These are phyloP conservation scores for Bovichtus diacanthus DNA, from an alignment of 2,797 vertebrate genomes.

Conservation along the genomic window DNA sequence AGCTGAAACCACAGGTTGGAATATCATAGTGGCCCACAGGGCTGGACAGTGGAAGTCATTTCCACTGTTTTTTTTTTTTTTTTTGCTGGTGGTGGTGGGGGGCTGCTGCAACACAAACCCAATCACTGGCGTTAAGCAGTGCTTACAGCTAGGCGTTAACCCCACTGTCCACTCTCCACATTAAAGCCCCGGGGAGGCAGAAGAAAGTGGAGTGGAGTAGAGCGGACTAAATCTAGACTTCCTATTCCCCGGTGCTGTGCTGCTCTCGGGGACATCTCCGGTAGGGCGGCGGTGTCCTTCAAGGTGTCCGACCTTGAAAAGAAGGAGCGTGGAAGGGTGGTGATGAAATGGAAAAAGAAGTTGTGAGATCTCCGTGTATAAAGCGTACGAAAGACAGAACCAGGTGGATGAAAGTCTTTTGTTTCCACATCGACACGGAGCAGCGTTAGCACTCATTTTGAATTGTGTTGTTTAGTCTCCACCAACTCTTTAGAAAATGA, in stretches of 20 bases:
- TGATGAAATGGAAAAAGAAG: slow-evolving; percentile 4
- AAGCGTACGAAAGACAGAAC: background rate
- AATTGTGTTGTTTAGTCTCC: background rate
- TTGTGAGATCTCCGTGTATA: background rate
- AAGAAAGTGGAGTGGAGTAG: slow-evolving; percentile 63
- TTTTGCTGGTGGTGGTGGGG: slow-evolving; percentile 63
- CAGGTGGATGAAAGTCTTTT: background rate
- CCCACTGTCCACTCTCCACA: slow-evolving; percentile 78
- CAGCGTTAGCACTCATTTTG: background rate
- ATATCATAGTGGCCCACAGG: slow-evolving; percentile 71
- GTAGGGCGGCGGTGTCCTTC: slow-evolving; percentile 62
- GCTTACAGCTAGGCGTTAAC: slow-evolving; percentile 85
- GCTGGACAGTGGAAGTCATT: slow-evolving; percentile 80
- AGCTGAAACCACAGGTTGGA: slow-evolving; percentile 61
- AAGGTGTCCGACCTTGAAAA: slow-evolving; percentile 71
- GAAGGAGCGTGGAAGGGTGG: background rate
- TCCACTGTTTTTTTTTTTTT: slow-evolving; percentile 76
- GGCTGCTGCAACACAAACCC: slow-evolving; percentile 77
- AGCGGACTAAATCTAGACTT: slow-evolving; percentile 80
- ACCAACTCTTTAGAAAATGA: background rate
- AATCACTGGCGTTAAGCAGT: slow-evolving; percentile 81
- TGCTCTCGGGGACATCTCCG: slow-evolving; percentile 60
- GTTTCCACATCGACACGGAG: background rate
- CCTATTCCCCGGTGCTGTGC: slow-evolving; percentile 40
- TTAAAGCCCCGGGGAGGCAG: slow-evolving; percentile 75